A percentile compares a stretch with the other conserved stretches of the same genome.
phyloP scores from a whole-genome alignment of 2,797 vertebrate genomes.

The Poeciliopsis presidionis region DNA sequence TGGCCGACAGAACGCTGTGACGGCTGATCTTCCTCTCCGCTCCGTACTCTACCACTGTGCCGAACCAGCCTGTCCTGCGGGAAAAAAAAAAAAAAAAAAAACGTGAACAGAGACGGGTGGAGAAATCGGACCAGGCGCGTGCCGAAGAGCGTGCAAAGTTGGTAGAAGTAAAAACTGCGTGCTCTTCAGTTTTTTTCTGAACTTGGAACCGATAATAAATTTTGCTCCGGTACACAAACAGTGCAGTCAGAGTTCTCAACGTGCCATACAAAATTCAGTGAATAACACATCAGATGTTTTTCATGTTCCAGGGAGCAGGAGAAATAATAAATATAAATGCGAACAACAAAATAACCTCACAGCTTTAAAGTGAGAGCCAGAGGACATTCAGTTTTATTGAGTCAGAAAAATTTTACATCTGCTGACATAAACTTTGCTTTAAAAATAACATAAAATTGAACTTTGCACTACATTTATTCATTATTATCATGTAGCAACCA shows the following conservation, averaged over 20 bases:
- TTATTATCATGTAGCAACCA: not conserved
- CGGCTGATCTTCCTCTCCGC: constrained; percentile 97
- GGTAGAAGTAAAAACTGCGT: not conserved
- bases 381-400: not conserved
- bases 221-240: not conserved
- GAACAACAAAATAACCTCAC: not conserved
- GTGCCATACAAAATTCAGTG: not conserved
- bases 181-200: not conserved
- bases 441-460: not conserved
- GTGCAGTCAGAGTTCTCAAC: not conserved
- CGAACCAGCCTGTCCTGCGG: constrained; percentile 93
- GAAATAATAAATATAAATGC: not conserved
- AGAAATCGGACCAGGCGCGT: not conserved
- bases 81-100: not conserved
- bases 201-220: not conserved
- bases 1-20: constrained; percentile 93
- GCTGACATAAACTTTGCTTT: not conserved
- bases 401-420: not conserved
- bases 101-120: constrained; percentile 6
- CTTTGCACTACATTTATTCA: not conserved
- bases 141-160: not conserved
- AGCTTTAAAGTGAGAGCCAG: not conserved
- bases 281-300: not conserved
- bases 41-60: constrained; percentile 95
- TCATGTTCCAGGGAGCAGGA: not conserved